These are phyloP conservation scores for Hystrix brachyura DNA, from an alignment of 2,113 vertebrate genomes.

Conservation along the genomic window DNA sequence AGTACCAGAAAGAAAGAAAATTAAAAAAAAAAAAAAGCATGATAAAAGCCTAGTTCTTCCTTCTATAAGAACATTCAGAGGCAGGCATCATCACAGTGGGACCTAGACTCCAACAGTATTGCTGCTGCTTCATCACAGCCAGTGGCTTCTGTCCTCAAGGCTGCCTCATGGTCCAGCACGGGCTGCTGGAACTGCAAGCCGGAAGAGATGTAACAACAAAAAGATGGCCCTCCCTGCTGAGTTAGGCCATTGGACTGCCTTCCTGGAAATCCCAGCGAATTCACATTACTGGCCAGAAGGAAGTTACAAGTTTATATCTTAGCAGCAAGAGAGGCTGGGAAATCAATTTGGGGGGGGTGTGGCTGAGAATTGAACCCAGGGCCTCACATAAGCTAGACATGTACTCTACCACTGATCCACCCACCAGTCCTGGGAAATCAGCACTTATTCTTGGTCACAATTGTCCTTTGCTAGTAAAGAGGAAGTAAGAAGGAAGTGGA, in stretches of 20 bases:
- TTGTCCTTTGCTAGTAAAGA: neutral
- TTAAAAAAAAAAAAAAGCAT: neutral
- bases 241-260: neutral
- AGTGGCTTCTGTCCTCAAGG: neutral
- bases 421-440: neutral
- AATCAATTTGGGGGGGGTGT: neutral
- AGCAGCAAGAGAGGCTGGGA: neutral
- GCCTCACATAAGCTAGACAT: neutral
- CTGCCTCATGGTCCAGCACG: neutral
- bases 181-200: neutral
- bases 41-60: neutral
- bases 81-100: neutral
- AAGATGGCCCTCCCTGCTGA: neutral
- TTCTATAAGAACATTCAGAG: neutral
- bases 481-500: neutral
- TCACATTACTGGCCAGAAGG: neutral
- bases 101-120: neutral
- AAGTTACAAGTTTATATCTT: neutral
- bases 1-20: neutral
- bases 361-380: neutral
- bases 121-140: neutral
- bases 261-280: neutral
- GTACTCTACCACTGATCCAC: neutral
- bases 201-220: neutral
- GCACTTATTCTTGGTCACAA: neutral